A percentile compares a stretch with the other conserved stretches of the same genome.
Evolutionary conservation across 23 tunicate genomes (phyloP).

Genomic region (Trididemnum nubilum): DNA sequence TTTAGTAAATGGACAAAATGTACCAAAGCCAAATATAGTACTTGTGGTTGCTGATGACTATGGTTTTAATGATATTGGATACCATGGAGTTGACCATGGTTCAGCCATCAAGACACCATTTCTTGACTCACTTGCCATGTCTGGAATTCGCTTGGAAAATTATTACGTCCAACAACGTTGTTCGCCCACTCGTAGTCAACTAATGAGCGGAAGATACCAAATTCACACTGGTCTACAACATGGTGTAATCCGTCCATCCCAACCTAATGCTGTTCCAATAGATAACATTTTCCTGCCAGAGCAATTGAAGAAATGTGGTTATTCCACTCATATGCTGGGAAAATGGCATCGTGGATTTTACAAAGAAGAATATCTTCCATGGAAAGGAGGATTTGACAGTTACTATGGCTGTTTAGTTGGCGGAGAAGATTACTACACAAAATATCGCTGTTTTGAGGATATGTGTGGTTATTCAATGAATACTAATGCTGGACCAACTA

Average conservation of each 20-base stretch:
- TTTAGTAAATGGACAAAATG: too few species aligned
- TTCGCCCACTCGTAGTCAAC: constrained; percentile 73
- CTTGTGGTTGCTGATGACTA: constrained; percentile 46
- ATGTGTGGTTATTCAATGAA: constrained; percentile 64
- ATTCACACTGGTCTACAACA: constrained; percentile 84
- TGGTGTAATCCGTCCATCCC: constrained; percentile 41
- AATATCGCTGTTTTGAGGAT: constrained; percentile 6
- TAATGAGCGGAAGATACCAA: constrained; percentile 93
- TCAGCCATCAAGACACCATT: constrained; percentile 76
- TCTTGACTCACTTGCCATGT: constrained; percentile 72
- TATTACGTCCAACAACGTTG: constrained; percentile 91
- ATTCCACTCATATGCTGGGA: constrained; percentile 77
- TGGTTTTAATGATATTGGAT: constrained; percentile 79
- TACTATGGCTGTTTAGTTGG: constrained; percentile 76
- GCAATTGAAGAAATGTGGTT: constrained; percentile 68
- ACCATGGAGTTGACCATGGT: constrained; percentile 40
- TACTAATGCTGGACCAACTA: constrained; percentile 61
- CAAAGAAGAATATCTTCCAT: constrained; percentile 68
- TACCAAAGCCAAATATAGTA: constrained; percentile 21
- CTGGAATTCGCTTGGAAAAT: constrained; percentile 71
- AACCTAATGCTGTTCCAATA: constrained; percentile 60
- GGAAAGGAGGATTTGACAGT: constrained; percentile 69
- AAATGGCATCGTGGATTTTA: constrained; percentile 91
- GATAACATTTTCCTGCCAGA: constrained; percentile 71
- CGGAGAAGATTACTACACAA: constrained; percentile 61